Base-by-base conservation (phyloP, 2,888 invertebrate genomes). In the Eilema sororculum region DNA sequence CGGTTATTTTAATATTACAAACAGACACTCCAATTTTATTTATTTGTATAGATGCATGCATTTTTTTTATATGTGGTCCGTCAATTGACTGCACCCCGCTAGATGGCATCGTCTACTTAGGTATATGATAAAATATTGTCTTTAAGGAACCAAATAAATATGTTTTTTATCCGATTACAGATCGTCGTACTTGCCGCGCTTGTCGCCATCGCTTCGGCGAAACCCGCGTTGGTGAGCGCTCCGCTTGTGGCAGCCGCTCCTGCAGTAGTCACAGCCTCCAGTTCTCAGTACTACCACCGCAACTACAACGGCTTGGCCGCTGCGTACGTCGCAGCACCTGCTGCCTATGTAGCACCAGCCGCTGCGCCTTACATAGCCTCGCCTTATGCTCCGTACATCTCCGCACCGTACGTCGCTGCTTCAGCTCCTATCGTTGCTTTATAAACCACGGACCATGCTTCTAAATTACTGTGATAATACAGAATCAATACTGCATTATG, bases 221-320 rank as follows among this genome's bases (percentile, higher is more conserved):
- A 94, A 78, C 94, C 93, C 0, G 80, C 86, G 3, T 76, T 93
- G 8, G 81, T 92, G 12, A 90, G 90, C 73, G 90, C 91, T 5
- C 91, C 92, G 0, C 67, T 91, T 16, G 84, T 93, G 1, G 95
- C 92, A 3, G 92, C 91, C 2, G 89, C 92, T 0, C 93, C 95
- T 1, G 93, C 94, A 1, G 91, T 96, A n/a, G 96, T 96, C 70
- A 97, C 97, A 0, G 96, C 97, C 5, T 95, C 96, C 82, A 97
- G 97, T 90, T 96, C 96, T 30, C 97, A 97, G 87, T 96, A 97
- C 81, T 95, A 96, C 88, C 96, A 97, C 70, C 96, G 97, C 78
- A 96, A 96, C 86, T 96, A 96, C 93, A 97, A 96, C 79, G 92
- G 93, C 0, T 76, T 94, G 5, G 95, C 52, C 20, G 52, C 92